A percentile compares a stretch with the other conserved stretches of the same genome.
Conservation (phyloP, 2,113 vertebrate genomes). For the Phalacrocorax carbo region DNA sequence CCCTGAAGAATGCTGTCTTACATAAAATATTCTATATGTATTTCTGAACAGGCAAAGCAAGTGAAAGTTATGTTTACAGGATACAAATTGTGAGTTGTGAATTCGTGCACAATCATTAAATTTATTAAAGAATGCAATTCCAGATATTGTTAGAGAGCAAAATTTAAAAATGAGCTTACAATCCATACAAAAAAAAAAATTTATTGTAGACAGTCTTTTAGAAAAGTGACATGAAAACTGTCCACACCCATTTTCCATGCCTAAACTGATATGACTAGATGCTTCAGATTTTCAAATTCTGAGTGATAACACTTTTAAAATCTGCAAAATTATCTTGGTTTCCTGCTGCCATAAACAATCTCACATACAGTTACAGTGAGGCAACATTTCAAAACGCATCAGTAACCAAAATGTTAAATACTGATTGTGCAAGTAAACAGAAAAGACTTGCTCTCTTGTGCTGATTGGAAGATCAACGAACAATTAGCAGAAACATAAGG, state of each 20-base stretch:
- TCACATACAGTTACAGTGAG: not conserved
- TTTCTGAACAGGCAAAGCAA: not conserved
- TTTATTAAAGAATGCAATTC: not conserved
- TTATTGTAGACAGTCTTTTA: not conserved
- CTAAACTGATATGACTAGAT: not conserved
- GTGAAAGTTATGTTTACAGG: not conserved
- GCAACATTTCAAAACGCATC: not conserved
- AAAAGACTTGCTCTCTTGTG: not conserved
- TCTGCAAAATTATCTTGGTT: not conserved
- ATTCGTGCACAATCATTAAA: not conserved
- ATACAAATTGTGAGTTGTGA: not conserved
- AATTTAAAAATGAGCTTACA: not conserved
- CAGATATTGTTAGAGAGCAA: not conserved
- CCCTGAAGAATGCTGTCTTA: not conserved
- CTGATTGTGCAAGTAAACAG: not conserved
- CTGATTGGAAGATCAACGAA: not conserved
- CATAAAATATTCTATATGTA: not conserved
- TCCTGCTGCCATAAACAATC: not conserved
- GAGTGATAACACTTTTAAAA: not conserved
- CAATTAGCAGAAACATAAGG: not conserved
- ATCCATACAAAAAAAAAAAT: not conserved
- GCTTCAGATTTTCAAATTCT: not conserved
- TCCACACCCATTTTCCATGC: not conserved
- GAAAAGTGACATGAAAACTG: not conserved
- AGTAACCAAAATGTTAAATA: not conserved